phyloP scores from a whole-genome alignment of 2,113 vertebrate species.

The Pterocles gutturalis region DNA sequence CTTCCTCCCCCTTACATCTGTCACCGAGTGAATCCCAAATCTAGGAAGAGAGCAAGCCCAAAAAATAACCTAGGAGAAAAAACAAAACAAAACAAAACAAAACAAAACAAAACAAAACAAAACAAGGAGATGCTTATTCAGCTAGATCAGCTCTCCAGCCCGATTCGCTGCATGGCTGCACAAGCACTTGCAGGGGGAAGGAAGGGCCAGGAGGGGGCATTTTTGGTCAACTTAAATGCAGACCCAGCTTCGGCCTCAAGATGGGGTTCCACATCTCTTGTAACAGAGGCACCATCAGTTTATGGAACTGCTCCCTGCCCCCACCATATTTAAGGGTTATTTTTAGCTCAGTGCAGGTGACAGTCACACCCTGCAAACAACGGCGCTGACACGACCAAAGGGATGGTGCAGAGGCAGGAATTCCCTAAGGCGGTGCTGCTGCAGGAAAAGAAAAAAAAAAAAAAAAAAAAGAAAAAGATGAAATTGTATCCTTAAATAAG shows the following conservation, averaged over 20 bases:
- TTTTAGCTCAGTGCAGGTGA: background rate
- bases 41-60: background rate
- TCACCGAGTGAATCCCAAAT: background rate
- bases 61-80: background rate
- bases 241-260: background rate
- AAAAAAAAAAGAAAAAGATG: background rate
- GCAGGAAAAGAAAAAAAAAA: background rate
- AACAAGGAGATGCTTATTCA: background rate
- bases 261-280: background rate
- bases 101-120: no score
- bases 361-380: background rate
- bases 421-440: background rate
- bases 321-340: background rate
- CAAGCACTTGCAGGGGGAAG: constrained; percentile 33
- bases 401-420: background rate
- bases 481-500: background rate
- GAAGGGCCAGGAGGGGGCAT: constrained; percentile 64
- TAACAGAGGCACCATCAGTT: background rate
- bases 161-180: background rate
- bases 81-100: no score
- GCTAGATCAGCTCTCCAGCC: background rate
- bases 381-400: background rate
- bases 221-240: constrained; percentile 52
- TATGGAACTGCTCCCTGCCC: background rate
- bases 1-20: background rate